Percentiles rank a stretch among this genome's conserved stretches.
Evolutionary conservation across 2,113 vertebrate species (phyloP).

Genomic region (Lichenostomus cassidix): DNA sequence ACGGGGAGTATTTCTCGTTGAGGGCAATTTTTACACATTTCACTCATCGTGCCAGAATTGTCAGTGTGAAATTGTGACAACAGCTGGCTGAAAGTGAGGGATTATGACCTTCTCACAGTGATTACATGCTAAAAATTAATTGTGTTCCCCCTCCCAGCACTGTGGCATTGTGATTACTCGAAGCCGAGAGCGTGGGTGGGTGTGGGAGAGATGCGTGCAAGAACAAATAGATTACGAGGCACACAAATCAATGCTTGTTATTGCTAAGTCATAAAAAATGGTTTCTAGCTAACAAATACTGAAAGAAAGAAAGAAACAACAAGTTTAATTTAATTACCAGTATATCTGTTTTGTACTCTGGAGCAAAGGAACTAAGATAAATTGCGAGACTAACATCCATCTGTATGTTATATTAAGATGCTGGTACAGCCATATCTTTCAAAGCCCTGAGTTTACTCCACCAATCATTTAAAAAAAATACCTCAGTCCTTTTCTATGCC

Average conservation of each 20-base stretch:
- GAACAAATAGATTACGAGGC: slow-evolving; percentile 33
- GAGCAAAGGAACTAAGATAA: slow-evolving; percentile 10
- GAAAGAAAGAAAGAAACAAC: slow-evolving; percentile 29
- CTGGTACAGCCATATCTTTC: background rate
- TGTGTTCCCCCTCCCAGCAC: background rate
- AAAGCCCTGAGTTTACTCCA: background rate
- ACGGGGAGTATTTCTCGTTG: background rate
- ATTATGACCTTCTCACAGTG: slow-evolving; percentile 14
- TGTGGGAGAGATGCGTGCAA: background rate
- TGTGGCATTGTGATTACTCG: background rate
- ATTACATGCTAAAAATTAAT: slow-evolving; percentile 42
- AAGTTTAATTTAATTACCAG: slow-evolving; percentile 48
- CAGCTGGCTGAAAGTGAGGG: background rate
- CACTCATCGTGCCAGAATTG: background rate
- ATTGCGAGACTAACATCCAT: background rate
- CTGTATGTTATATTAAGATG: slow-evolving; percentile 17
- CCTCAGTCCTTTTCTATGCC: background rate
- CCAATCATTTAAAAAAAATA: slow-evolving; percentile 9
- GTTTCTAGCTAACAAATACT: background rate
- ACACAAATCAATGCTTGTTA: slow-evolving; percentile 54
- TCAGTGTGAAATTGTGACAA: slow-evolving; percentile 30
- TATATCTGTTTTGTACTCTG: slow-evolving; percentile 27
- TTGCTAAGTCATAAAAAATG: slow-evolving; percentile 24
- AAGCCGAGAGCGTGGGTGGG: background rate
- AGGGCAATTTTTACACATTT: background rate